Conservation (phyloP, 2,113 vertebrate species). For the Alosa alosa region DNA sequence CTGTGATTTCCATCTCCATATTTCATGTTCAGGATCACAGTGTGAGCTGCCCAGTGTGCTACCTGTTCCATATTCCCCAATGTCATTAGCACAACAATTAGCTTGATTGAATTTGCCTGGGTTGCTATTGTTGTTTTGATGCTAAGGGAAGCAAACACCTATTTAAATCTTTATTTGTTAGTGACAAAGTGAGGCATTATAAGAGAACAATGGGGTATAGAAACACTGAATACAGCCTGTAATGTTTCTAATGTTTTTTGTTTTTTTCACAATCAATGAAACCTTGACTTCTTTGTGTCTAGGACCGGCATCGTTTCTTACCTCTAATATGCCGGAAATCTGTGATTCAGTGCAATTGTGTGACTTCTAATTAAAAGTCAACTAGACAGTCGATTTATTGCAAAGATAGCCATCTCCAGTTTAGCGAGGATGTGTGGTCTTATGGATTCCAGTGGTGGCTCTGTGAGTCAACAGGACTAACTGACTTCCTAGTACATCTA, state of each 20-base stretch:
- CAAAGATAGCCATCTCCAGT: slow-evolving; percentile 23
- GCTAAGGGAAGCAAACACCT: slow-evolving; percentile 12
- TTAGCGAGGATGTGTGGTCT: not conserved
- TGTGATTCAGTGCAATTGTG: slow-evolving; percentile 26
- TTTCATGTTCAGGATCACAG: slow-evolving; percentile 5
- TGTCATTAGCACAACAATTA: slow-evolving; percentile 34
- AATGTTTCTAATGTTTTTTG: not conserved
- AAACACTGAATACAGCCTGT: not conserved
- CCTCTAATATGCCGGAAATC: slow-evolving; percentile 37
- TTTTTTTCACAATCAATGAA: not conserved
- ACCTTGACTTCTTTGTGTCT: not conserved
- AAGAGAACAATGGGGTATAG: not conserved
- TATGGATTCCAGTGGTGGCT: not conserved
- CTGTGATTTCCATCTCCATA: slow-evolving; percentile 29
- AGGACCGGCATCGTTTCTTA: not conserved
- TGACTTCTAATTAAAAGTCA: slow-evolving; percentile 48
- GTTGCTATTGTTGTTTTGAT: slow-evolving; percentile 22
- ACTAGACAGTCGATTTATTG: slow-evolving; percentile 36
- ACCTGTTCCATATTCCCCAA: slow-evolving; percentile 14
- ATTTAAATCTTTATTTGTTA: not conserved
- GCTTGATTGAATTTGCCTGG: slow-evolving; percentile 29
- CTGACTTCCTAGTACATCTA: too few relatives aligned
- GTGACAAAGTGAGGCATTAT: not conserved
- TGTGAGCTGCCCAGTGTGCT: not conserved
- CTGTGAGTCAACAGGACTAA: not conserved